Percentiles rank a stretch among this genome's conserved stretches.
phyloP scores from a whole-genome alignment of 2,888 invertebrate species.

The Elegia similella region DNA sequence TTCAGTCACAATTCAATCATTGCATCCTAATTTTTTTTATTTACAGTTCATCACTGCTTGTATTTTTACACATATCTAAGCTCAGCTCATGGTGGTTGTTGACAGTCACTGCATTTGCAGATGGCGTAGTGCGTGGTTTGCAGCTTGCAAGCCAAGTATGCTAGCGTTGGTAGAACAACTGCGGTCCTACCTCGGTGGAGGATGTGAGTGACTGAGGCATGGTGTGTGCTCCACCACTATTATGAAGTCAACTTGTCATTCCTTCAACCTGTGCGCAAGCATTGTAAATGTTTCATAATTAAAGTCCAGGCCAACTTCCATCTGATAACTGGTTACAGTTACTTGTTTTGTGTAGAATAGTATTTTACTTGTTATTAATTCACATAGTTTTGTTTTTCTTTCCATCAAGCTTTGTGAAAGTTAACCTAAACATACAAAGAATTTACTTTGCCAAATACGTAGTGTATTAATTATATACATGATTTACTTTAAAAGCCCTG shows the following conservation, averaged over 20 bases:
- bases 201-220: constrained; percentile 72
- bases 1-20: too few relatives aligned
- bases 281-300: constrained; percentile 17
- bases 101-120: constrained; percentile 69
- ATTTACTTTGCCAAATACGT: too few relatives aligned
- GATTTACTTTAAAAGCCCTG: too few relatives aligned
- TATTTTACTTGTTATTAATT: not conserved
- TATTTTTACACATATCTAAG: not conserved
- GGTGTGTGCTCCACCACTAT: constrained; percentile 38
- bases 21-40: too few relatives aligned
- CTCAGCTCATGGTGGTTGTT: constrained; percentile 30
- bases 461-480: too few relatives aligned
- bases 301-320: not conserved
- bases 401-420: not conserved
- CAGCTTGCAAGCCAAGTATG: constrained; percentile 73
- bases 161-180: constrained; percentile 81
- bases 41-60: too few relatives aligned
- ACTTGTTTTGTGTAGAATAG: not conserved
- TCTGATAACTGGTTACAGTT: not conserved
- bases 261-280: not conserved
- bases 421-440: too few relatives aligned
- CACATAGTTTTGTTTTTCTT: not conserved
- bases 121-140: constrained; percentile 74
- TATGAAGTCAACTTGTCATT: constrained; percentile 1
- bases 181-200: constrained; percentile 77